Base-by-base conservation (phyloP, 1,140 invertebrate genomes). In the Carcinoscorpius rotundicauda region DNA sequence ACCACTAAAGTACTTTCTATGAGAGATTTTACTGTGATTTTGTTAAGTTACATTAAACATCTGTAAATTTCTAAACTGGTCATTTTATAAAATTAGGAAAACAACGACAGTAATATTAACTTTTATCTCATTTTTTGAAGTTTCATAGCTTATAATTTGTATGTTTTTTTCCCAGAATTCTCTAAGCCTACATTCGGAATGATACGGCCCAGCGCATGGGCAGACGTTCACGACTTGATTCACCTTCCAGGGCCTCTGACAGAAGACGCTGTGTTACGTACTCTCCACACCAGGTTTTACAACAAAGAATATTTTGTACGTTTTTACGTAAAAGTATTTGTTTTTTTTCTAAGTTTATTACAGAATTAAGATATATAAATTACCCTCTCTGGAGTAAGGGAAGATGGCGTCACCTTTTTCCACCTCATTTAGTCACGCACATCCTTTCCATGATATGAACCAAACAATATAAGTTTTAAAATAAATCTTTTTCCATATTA, bases 211-310 rank as follows among this genome's bases (percentile, higher is more conserved):
- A 29, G 48, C 9, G 56, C 8, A 5, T 5, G 56, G 10, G 56
- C 74, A 66, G 79, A 83, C 68, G 80, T 90, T 71, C 86, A 91
- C 71, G 91, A 96, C 79, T 82, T 95, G 64, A 94, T 93, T 76
- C 90, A 93, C 78, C 78, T 94, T 67, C 82, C 87, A 0, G 91
- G 90, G 53, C 91, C 91, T 56, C 83, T 96, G 57, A 96, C 90
- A 10, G 92, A 96, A 76, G 91, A 95, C 75, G 89, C 91, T 52
- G 87, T 96, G 1, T 87, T 94, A 74, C 87, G 89, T 75, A 90
- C 88, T 71, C 82, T 94, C 50, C 90, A 94, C 71, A 85, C 89
- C 8, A 82, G 91, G 69, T 95, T 93, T 78, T 86, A 85, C 69
- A 85, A 86, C 60, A 84, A 87, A 62, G 86, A 90, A 70, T 91